These are phyloP conservation scores for Erebia ligea DNA, from an alignment of 2,888 invertebrate species.

Conservation along the genomic window DNA sequence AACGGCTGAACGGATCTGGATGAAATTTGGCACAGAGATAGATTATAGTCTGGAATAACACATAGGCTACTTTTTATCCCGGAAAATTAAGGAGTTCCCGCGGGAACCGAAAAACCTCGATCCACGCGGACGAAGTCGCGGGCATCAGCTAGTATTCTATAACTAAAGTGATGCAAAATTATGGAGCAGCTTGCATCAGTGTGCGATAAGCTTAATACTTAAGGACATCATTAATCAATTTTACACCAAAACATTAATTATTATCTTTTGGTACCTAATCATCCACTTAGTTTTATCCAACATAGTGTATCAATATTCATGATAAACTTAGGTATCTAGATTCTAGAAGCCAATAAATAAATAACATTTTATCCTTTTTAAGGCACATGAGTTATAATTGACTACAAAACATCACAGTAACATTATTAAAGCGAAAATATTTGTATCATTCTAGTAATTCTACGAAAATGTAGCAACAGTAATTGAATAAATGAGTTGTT, in stretches of 20 bases:
- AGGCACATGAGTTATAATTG: constrained; percentile 38
- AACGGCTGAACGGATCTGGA: no score
- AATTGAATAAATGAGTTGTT: no score
- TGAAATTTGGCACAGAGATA: no score
- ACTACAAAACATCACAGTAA: constrained; percentile 33
- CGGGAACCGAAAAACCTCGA: no score
- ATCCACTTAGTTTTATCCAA: background rate
- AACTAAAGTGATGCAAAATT: background rate
- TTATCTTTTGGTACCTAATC: background rate
- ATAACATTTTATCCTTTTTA: constrained; percentile 21
- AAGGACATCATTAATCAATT: background rate
- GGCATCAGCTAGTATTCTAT: no score
- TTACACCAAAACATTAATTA: constrained; percentile 4
- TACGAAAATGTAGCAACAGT: no score
- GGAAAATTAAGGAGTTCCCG: no score
- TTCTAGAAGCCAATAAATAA: constrained; percentile 15
- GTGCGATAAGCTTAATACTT: constrained; percentile 3
- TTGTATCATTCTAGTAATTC: constrained; percentile 8
- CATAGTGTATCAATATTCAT: background rate
- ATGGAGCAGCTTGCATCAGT: background rate
- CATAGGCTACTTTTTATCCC: no score
- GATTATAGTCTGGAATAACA: no score
- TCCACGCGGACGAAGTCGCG: no score
- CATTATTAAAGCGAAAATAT: constrained; percentile 22
- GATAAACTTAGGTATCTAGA: background rate